Conservation (phyloP, 2,113 vertebrate genomes). For the Colius striatus region DNA sequence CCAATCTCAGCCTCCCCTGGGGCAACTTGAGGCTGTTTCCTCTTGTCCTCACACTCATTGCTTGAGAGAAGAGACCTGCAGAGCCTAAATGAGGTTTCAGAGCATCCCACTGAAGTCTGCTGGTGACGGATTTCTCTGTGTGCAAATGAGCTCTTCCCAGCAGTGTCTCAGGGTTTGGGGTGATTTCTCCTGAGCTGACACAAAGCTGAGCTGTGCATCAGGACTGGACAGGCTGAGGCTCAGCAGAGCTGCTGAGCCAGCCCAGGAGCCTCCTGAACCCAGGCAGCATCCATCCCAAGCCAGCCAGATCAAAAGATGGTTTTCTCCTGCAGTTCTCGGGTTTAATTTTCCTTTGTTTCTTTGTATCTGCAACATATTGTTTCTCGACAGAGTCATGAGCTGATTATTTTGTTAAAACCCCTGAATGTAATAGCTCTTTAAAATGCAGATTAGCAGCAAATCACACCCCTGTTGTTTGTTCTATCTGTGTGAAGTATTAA, state of each 20-base stretch:
- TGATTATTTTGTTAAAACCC: not conserved
- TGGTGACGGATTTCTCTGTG: fast-evolving
- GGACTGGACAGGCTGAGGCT: not conserved
- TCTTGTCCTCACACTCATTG: too few species aligned
- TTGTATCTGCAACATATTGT: not conserved
- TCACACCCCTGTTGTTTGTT: too few species aligned
- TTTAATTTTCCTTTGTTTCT: not conserved
- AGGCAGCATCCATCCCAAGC: not conserved
- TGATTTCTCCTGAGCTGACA: not conserved
- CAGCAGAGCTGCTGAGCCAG: not conserved
- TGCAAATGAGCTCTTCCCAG: not conserved
- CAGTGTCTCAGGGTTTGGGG: fast-evolving
- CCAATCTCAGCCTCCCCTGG: too few species aligned
- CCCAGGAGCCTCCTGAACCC: not conserved
- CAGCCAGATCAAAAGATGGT: not conserved
- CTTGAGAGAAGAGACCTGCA: not conserved
- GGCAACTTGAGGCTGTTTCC: too few species aligned
- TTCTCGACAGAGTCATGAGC: fast-evolving
- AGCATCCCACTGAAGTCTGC: not conserved
- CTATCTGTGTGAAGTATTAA: not conserved
- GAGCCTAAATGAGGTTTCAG: not conserved
- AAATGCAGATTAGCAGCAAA: not conserved
- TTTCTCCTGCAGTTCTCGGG: not conserved
- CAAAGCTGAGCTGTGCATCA: not conserved
- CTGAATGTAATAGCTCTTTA: not conserved